Evolutionary conservation across 2,113 vertebrate species (phyloP), one percentile per base, ranked within the genome.

Genomic region (Diphyllodes magnificus): DNA sequence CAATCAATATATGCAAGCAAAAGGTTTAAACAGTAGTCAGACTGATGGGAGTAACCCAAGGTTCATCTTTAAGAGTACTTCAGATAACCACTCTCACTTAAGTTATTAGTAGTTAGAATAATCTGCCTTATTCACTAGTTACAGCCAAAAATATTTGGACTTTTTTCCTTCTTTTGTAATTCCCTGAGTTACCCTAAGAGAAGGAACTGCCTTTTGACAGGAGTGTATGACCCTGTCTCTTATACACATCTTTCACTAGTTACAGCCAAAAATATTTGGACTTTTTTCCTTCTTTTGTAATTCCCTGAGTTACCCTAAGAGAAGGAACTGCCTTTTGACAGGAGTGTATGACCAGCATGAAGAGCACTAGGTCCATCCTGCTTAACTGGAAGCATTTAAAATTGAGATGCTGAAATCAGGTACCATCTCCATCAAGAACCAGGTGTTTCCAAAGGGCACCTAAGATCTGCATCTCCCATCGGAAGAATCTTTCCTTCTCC

Each of bases 291-390:
- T 75, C 30, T 72, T 76, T 79, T 50, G 18, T 50, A 86, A 64
- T 17, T 61, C 54, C 6, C 37, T 1, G 1, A 49, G 13, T 22
- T 82, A 10, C 20, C 1, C 0, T 47, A 82, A 65, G 73, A 82
- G 37, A 61, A 81, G 31, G 23, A 87, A 12, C 40, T 80, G 37
- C 54, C 16, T 79, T 35, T 35, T 35, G 35, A 35, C 35, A 35
- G 35, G 35, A 73, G 5, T 28, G 9, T 6, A 12, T 49, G 42
- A 57, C 37, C 40, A 80, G 20, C 16, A 5, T 17, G 13, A 83
- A 83, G 25, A 80, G 7, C 22, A 9, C 31, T 31, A 49, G 12
- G 28, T 63, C 39, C 30, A 44, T n/a, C 60, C 35, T 81, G 30
- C 35, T 92, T 75, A 75, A 63, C 3, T 91, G 42, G 27, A 73